Evolutionary conservation across 2,113 vertebrate genomes (phyloP).

Genomic region (Salvelinus alpinus): DNA sequence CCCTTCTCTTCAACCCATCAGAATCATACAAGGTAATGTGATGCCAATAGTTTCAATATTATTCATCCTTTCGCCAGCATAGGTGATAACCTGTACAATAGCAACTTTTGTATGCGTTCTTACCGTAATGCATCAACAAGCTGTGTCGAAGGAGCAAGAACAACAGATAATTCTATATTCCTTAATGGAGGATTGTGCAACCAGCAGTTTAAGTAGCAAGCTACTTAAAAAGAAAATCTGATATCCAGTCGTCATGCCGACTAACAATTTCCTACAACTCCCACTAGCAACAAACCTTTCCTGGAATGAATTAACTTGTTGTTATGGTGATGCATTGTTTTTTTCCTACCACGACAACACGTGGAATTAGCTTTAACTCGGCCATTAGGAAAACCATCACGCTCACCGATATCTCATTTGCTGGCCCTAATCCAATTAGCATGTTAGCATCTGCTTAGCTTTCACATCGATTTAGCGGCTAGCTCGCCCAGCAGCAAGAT

Average conservation of each 20-base stretch:
- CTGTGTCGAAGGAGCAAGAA: no score
- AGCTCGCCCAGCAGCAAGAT: not conserved
- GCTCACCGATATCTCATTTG: not conserved
- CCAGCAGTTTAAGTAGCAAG: no score
- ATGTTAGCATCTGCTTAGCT: not conserved
- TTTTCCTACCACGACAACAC: not conserved
- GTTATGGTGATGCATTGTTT: not conserved
- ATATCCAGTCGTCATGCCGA: conserved; percentile 15
- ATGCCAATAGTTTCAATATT: no score
- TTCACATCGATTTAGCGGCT: not conserved
- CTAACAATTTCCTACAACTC: not conserved
- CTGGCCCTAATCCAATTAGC: not conserved
- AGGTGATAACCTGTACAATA: no score
- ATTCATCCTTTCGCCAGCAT: no score
- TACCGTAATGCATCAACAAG: no score
- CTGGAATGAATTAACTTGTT: conserved; percentile 10
- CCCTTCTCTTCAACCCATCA: no score
- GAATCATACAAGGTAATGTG: no score
- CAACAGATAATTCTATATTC: no score
- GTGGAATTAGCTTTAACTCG: not conserved
- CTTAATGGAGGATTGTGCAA: no score
- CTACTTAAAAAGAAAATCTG: not conserved
- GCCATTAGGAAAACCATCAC: not conserved
- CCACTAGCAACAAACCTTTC: not conserved
- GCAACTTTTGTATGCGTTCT: no score